Conservation (phyloP, 2,113 vertebrate species). For the Solea solea region DNA sequence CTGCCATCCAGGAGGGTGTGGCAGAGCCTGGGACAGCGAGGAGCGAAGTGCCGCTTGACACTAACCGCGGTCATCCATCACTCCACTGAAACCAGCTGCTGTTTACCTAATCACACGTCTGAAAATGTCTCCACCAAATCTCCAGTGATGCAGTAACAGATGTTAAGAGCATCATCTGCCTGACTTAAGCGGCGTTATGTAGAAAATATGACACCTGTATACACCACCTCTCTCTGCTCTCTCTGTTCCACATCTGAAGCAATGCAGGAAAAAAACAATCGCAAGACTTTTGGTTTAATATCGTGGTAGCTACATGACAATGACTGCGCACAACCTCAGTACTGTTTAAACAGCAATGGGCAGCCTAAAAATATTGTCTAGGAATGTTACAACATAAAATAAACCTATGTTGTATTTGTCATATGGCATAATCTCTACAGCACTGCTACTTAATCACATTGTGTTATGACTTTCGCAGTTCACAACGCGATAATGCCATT, state of each 20-base stretch:
- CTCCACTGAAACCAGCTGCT: constrained; percentile 26
- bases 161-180: background rate
- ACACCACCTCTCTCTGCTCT: background rate
- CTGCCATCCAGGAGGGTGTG: constrained; percentile 70
- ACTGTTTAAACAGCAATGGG: background rate
- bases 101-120: constrained; percentile 1
- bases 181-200: background rate
- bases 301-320: background rate
- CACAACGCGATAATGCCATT: background rate
- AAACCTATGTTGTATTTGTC: background rate
- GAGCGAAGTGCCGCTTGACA: constrained; percentile 48
- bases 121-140: background rate
- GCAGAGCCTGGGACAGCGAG: constrained; percentile 50
- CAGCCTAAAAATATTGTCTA: background rate
- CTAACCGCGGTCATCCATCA: constrained; percentile 38
- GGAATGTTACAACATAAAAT: background rate
- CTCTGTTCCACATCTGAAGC: background rate
- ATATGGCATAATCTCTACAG: background rate
- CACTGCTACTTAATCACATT: background rate
- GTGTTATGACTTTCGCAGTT: constrained; percentile 1
- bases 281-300: background rate
- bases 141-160: background rate
- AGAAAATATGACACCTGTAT: constrained; percentile 17
- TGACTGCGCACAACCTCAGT: background rate
- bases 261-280: background rate